Conservation (phyloP, 2,888 invertebrate species). For the Drosophila paramelanica region DNA sequence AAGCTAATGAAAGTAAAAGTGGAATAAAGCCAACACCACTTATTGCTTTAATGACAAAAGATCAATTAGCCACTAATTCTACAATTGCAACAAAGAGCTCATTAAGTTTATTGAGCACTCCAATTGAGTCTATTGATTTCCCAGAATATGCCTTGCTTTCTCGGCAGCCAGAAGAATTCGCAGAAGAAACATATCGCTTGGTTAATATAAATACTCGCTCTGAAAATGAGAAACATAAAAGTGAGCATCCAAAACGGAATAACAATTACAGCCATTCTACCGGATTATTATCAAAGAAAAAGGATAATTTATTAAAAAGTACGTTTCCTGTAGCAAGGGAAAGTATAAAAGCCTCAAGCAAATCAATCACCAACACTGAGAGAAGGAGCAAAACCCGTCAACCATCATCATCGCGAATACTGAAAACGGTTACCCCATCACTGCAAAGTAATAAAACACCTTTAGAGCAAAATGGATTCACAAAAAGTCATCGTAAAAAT, state of each 20-base stretch:
- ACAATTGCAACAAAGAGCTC: constrained; percentile 23
- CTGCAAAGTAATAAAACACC: constrained; percentile 76
- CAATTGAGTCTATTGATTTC: constrained; percentile 89
- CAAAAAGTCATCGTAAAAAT: constrained; percentile 58
- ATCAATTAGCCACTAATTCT: constrained; percentile 39
- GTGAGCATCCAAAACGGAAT: constrained; percentile 86
- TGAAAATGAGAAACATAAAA: constrained; percentile 61
- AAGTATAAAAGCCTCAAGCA: constrained; percentile 94
- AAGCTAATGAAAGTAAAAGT: constrained; percentile 55
- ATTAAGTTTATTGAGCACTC: constrained; percentile 44
- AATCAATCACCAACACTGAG: constrained; percentile 88
- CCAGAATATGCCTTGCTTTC: constrained; percentile 94
- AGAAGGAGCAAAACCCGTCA: constrained; percentile 87
- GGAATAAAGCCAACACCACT: constrained; percentile 73
- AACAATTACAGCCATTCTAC: constrained; percentile 91
- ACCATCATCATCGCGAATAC: constrained; percentile 88
- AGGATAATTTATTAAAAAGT: constrained; percentile 93
- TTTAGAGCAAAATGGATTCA: constrained; percentile 43
- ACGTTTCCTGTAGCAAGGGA: constrained; percentile 93
- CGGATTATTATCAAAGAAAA: constrained; percentile 93
- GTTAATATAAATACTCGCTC: constrained; percentile 89
- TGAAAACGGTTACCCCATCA: constrained; percentile 90
- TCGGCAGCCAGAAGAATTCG: constrained; percentile 92
- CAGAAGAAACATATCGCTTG: constrained; percentile 94
- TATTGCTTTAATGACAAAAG: constrained; percentile 28